Percentiles rank a stretch among this genome's conserved stretches.
phyloP scores from a whole-genome alignment of 2,797 vertebrate genomes.

The Tauraco hartlaubi region DNA sequence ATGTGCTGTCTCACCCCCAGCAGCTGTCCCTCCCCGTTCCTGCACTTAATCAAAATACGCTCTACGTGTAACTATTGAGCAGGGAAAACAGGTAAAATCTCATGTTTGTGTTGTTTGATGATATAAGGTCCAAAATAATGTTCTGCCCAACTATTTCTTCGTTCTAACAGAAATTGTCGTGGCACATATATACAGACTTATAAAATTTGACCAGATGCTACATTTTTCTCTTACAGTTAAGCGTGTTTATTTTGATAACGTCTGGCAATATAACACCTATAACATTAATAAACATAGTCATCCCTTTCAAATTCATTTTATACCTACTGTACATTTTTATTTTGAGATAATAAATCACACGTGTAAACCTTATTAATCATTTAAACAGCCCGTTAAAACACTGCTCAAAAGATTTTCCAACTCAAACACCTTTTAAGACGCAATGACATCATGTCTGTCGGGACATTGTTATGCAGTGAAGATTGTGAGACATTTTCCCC shows the following conservation, averaged over 20 bases:
- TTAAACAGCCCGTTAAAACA: conserved; percentile 67
- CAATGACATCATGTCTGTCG: conserved; percentile 77
- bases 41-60: not conserved
- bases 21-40: not conserved
- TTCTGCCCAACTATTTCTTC: not conserved
- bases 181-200: not conserved
- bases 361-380: conserved; percentile 69
- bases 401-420: conserved; percentile 70
- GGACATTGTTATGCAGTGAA: conserved; percentile 52
- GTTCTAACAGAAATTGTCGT: not conserved
- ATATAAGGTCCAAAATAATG: not conserved
- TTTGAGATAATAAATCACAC: conserved; percentile 64
- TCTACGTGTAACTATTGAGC: not conserved
- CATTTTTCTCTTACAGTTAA: conserved; percentile 31
- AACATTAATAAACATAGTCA: conserved; percentile 36
- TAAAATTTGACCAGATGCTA: not conserved
- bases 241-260: conserved; percentile 54
- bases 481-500: conserved; percentile 31
- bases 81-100: not conserved
- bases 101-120: not conserved
- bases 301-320: conserved; percentile 54
- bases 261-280: conserved; percentile 35
- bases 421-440: conserved; percentile 73
- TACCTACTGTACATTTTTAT: conserved; percentile 36
- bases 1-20: not conserved